Base-by-base conservation (phyloP, 2,888 invertebrate species). In the Erannis defoliaria region DNA sequence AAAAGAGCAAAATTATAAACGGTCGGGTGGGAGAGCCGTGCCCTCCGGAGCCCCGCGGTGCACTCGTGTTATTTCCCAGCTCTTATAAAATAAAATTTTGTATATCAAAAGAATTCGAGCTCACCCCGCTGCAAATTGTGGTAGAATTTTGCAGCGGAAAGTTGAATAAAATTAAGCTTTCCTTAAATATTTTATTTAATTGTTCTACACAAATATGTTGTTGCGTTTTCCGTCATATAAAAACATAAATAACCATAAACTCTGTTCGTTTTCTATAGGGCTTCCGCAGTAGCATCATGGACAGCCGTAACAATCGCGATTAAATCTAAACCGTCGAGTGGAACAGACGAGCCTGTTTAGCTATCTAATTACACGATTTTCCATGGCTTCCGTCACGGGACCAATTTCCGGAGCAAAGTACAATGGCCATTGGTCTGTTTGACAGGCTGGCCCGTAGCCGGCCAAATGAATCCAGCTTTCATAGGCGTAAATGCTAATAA, bases 1-100 rank as follows among this genome's bases (percentile, higher is more conserved):
- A 90, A 91, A 90, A 85, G 86, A 88, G 80, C 81, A 87, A 85
- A 78, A 79, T 73, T 70, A 74, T 81, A 81, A 86, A 82, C 74
- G 81, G 78, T 74, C 76, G 78, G 76, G 82, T 75, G 26, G 26
- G 75, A 57, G 79, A 74, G 73, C 10, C 49, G 71, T 78, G 82
- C 85, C 85, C 82, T 78, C 78, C 72, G 83, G 82, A 78, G 76
- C 76, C 77, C 76, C 75, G 80, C 66, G 46, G 62, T 62, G 80
- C 73, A 72, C 73, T 76, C 74, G 71, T 68, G 65, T 72, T 77
- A 75, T 79, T 80, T 73, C 78, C 74, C 74, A 73, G 71, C 78
- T 73, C 70, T 75, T 77, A 66, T 68, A 75, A 79, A 83, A 82
- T 77, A 76, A 72, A 78, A 78, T 68, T 69, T 76, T 76, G 73